These are phyloP conservation scores for Carpatolechia fugitivella DNA, from an alignment of 2,888 invertebrate species.

Conservation along the genomic window DNA sequence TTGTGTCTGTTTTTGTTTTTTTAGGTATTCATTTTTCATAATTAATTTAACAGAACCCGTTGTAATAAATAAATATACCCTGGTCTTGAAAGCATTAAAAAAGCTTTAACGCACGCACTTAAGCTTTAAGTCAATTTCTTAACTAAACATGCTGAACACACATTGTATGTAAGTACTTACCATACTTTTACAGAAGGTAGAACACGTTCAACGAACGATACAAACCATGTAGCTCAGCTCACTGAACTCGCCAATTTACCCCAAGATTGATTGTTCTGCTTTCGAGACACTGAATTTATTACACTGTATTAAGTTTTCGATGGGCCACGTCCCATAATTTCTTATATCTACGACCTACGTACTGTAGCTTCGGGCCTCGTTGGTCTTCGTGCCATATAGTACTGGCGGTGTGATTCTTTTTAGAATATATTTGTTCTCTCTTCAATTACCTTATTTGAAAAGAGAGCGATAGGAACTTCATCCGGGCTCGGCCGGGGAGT, in stretches of 20 bases:
- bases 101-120: not conserved
- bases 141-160: not conserved
- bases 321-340: not conserved
- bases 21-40: no score
- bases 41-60: no score
- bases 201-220: constrained; percentile 30
- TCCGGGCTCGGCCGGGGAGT: no score
- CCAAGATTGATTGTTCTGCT: constrained; percentile 38
- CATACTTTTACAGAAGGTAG: constrained; percentile 22
- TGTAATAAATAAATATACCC: no score
- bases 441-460: no score
- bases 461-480: no score
- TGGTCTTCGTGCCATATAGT: no score
- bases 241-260: constrained; percentile 37
- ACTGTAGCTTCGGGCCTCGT: not conserved
- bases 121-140: not conserved
- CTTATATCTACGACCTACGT: not conserved
- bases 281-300: constrained; percentile 8
- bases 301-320: not conserved
- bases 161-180: not conserved
- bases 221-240: constrained; percentile 26
- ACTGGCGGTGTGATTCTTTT: no score
- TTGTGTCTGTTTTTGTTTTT: no score
- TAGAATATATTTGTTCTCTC: no score
- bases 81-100: no score